Conservation (phyloP, 2,888 invertebrate genomes). For the Brachylomia viminalis region DNA sequence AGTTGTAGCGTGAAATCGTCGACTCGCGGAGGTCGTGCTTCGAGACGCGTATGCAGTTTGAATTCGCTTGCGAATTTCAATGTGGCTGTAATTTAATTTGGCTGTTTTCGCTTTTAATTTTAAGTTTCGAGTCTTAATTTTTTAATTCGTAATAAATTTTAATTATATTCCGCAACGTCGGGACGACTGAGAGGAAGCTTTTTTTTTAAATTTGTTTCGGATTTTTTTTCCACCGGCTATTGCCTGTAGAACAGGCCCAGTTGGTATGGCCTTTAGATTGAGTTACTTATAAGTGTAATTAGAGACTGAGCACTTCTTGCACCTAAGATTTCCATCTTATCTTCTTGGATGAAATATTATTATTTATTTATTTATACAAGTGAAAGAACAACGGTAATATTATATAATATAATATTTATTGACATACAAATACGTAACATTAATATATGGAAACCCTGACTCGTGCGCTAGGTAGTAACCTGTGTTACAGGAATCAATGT, state of each 20-base stretch:
- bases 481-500: too few species aligned
- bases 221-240: neutral
- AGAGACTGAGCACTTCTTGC: neutral
- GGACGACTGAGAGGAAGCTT: neutral
- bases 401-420: too few species aligned
- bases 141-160: slow-evolving; percentile 25
- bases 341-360: neutral
- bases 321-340: neutral
- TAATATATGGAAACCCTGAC: too few species aligned
- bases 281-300: neutral
- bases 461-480: too few species aligned
- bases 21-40: slow-evolving; percentile 49
- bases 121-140: slow-evolving; percentile 18
- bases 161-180: slow-evolving; percentile 13
- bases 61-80: slow-evolving; percentile 51
- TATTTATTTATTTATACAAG: neutral
- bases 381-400: neutral
- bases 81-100: slow-evolving; percentile 52
- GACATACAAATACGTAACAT: too few species aligned
- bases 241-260: neutral
- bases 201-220: neutral
- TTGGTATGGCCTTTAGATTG: too few species aligned
- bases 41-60: slow-evolving; percentile 54
- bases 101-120: slow-evolving; percentile 36
- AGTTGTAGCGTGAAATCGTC: slow-evolving; percentile 79